These are phyloP conservation scores for Campopleginae sp. DNA, from an alignment of 2,888 invertebrate genomes.

Conservation along the genomic window DNA sequence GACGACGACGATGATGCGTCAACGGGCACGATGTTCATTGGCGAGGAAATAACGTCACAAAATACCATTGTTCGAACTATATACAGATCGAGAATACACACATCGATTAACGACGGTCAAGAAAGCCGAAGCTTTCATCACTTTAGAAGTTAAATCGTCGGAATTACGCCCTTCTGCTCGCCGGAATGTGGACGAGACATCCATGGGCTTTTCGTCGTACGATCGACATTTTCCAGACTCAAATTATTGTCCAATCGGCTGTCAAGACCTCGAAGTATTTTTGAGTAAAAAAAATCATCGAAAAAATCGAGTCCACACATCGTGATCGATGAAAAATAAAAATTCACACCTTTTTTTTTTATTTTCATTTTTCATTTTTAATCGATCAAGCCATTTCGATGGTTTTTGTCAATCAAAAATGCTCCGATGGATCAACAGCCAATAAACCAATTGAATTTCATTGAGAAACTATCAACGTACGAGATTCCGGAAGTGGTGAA, in stretches of 20 bases:
- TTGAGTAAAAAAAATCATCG: too few species aligned
- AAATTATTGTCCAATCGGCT: neutral
- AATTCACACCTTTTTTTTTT: too few species aligned
- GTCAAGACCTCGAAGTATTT: too few species aligned
- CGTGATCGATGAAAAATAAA: neutral
- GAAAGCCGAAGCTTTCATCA: conserved; percentile 5
- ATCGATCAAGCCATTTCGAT: neutral
- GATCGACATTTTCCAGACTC: neutral
- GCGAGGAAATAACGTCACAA: conserved; percentile 54
- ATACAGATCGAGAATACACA: conserved; percentile 21
- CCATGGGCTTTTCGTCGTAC: neutral
- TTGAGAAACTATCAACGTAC: neutral
- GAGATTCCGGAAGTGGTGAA: neutral
- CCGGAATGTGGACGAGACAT: neutral
- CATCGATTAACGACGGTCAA: neutral
- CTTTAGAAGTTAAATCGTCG: neutral
- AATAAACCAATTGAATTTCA: neutral
- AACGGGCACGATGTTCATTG: conserved; percentile 33
- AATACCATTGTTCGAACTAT: conserved; percentile 39
- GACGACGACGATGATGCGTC: conserved; percentile 24
- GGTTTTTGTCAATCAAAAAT: neutral
- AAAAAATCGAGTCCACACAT: too few species aligned
- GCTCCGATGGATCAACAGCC: neutral
- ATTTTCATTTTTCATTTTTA: too few species aligned
- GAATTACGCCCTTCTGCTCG: conserved; percentile 5